phyloP scores from a whole-genome alignment of 1,140 invertebrate species.

The Bilobella aurantiaca region DNA sequence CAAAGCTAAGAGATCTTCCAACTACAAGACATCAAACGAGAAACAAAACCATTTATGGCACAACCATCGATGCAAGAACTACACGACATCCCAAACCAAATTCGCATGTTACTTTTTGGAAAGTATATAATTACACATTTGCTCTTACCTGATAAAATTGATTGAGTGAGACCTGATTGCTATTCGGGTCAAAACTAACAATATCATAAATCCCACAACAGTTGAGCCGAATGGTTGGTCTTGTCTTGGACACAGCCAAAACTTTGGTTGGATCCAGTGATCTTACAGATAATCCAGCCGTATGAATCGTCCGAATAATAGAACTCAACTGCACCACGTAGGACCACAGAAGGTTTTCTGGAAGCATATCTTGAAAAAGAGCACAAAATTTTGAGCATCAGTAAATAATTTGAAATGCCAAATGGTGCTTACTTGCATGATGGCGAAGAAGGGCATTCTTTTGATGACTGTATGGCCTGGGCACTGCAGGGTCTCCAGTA shows the following conservation, averaged over 20 bases:
- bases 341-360: slow-evolving; percentile 86
- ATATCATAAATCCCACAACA: slow-evolving; percentile 75
- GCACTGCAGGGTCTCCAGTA: slow-evolving; percentile 63
- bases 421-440: slow-evolving; percentile 37
- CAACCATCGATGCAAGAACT: no score
- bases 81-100: no score
- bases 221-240: slow-evolving; percentile 57
- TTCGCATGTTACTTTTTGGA: no score
- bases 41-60: background rate
- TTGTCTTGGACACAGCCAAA: slow-evolving; percentile 56
- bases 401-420: background rate
- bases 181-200: slow-evolving; percentile 62
- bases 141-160: slow-evolving; percentile 57
- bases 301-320: slow-evolving; percentile 82
- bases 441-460: slow-evolving; percentile 63
- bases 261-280: slow-evolving; percentile 86
- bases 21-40: no score
- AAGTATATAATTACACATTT: slow-evolving; percentile 14
- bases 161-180: slow-evolving; percentile 55
- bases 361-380: slow-evolving; percentile 53
- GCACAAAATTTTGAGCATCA: background rate
- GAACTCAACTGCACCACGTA: slow-evolving; percentile 92
- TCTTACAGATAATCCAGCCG: slow-evolving; percentile 56
- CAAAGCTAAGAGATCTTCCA: slow-evolving; percentile 83
- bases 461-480: slow-evolving; percentile 67